Evolutionary conservation across 2,888 invertebrate species (phyloP).

Genomic region (Alsophila aescularia): DNA sequence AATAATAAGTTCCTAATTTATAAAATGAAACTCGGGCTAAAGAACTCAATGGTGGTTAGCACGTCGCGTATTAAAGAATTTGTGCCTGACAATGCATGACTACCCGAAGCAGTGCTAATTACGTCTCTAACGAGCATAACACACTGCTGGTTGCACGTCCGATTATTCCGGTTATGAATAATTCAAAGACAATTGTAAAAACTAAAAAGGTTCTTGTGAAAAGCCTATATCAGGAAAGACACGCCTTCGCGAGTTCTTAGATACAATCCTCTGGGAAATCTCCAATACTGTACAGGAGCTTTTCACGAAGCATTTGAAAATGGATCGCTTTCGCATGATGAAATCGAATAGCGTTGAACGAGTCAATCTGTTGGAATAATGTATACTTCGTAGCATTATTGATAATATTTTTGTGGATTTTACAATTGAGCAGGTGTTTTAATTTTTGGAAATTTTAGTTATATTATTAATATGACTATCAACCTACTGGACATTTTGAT

Average conservation of each 20-base stretch:
- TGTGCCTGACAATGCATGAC: conserved; percentile 37
- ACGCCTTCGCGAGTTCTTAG: conserved; percentile 26
- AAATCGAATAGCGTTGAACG: conserved; percentile 35
- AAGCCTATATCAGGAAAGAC: not conserved
- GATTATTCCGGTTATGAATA: conserved; percentile 35
- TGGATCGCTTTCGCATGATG: conserved; percentile 40
- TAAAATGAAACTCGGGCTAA: conserved; percentile 5
- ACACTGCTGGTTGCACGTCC: conserved; percentile 26
- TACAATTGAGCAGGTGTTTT: too few species aligned
- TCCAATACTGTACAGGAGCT: conserved; percentile 38
- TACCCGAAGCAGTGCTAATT: conserved; percentile 42
- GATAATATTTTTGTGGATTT: not conserved
- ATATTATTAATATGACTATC: too few species aligned
- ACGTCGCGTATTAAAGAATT: conserved; percentile 23
- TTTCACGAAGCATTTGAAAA: conserved; percentile 38
- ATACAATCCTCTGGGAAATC: conserved; percentile 47
- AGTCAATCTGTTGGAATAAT: not conserved
- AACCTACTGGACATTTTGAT: too few species aligned
- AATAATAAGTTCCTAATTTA: not conserved
- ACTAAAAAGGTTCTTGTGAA: not conserved
- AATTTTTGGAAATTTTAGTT: too few species aligned
- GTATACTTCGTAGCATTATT: too few species aligned
- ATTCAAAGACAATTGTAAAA: conserved; percentile 6
- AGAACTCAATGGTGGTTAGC: conserved; percentile 2
- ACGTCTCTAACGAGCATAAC: conserved; percentile 36